Conservation (phyloP, 2,113 vertebrate species). For the Entelurus aequoreus region DNA sequence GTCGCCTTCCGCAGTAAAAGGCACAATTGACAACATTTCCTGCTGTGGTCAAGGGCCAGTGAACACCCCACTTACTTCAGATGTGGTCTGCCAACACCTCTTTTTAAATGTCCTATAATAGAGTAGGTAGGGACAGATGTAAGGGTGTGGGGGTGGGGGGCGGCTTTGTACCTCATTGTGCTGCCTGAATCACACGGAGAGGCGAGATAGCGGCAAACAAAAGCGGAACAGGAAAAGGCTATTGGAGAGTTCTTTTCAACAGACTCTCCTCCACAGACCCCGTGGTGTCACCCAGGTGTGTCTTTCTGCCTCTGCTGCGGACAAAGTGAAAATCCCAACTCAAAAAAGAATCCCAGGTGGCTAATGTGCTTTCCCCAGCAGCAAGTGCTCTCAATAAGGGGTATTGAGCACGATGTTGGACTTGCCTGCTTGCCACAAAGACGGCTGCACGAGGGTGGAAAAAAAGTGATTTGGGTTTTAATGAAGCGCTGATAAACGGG, state of each 20-base stretch:
- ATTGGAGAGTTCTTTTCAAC: conserved; percentile 49
- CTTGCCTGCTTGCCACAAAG: conserved; percentile 37
- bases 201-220: conserved; percentile 53
- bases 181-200: conserved; percentile 52
- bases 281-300: conserved; percentile 30
- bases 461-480: conserved; percentile 61
- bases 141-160: conserved; percentile 11
- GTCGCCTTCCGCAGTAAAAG: conserved; percentile 16
- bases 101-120: conserved; percentile 47
- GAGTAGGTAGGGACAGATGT: conserved; percentile 9
- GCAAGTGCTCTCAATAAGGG: conserved; percentile 34
- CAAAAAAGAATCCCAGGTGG: conserved; percentile 30
- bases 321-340: conserved; percentile 1
- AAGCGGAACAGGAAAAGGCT: conserved; percentile 59
- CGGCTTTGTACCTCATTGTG: conserved; percentile 61
- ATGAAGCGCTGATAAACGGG: conserved; percentile 62
- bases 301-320: conserved; percentile 17
- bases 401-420: conserved; percentile 41
- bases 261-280: conserved; percentile 3
- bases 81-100: conserved; percentile 24
- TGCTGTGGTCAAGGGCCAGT: conserved; percentile 28
- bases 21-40: conserved; percentile 47
- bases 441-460: conserved; percentile 33
- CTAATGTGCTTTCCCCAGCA: conserved; percentile 40
- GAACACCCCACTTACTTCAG: conserved; percentile 38